Evolutionary conservation across 2,113 vertebrate genomes (phyloP), one percentile per base, ranked within the genome.

Genomic region (Dromaius novaehollandiae): DNA sequence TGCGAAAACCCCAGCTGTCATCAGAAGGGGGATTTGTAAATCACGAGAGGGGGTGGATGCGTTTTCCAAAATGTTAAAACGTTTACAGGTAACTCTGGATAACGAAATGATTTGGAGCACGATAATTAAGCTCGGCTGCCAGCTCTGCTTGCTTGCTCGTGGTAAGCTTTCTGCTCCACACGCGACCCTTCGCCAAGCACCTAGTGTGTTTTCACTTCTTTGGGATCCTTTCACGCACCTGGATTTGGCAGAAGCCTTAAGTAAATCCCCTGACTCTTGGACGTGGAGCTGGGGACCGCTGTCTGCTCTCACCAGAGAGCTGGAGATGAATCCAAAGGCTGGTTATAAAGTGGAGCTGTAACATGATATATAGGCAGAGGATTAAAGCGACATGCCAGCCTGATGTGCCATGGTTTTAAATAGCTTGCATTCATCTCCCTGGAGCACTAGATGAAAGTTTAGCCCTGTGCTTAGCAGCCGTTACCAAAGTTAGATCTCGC

Each of bases 321-420:
- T 84, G 82, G 56, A 78, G 74, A 68, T 65, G 34, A 86, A 96
- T 78, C 83, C 86, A 44, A 83, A 85, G 60, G 42, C 68, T 95
- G 42, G 28, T 93, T 94, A 88, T 90, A 63, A 93, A 85, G 95
- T 68, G 56, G 76, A 61, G 24, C 93, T 94, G 97, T 96, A 97
- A 98, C 46, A 80, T 89, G 94, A 97, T 97, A 89, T 89, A 50
- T 78, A 88, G 86, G 69, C 94, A 92, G 48, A 4, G 16, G 90
- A 55, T 91, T 77, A 28, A 95, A 92, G 89, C 88, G 95, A 93
- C 55, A 36, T 96, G 88, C 95, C 1, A 85, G 84, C 82, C 87
- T 13, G 6, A 74, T 93, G 89, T 97, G 86, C 97, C 1, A 6
- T 48, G 86, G 94, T 90, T 97, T 95, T 96, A 98, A 98, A 97